These are phyloP conservation scores for Lutraria rhynchaena DNA, from an alignment of 1,140 invertebrate genomes.

Conservation along the genomic window DNA sequence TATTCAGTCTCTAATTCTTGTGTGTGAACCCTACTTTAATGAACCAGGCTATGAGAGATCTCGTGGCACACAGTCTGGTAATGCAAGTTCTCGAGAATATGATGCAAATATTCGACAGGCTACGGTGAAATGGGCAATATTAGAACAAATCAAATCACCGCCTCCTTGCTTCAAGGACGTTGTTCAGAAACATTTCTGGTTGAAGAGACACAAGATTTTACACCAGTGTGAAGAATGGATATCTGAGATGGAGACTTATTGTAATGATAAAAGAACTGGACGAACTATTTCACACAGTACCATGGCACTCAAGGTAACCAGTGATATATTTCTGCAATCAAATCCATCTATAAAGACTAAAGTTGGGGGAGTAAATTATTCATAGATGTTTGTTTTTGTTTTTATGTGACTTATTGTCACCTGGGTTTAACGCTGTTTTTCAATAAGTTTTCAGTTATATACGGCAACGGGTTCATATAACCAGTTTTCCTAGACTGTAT, in stretches of 20 bases:
- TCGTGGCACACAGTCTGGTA: conserved; percentile 93
- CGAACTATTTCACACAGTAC: conserved; percentile 90
- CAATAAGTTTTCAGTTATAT: too few relatives aligned
- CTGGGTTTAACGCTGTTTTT: too few relatives aligned
- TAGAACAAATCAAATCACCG: conserved; percentile 95
- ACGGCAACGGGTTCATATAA: too few relatives aligned
- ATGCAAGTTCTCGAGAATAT: conserved; percentile 93
- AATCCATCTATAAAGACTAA: too few relatives aligned
- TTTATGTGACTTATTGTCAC: too few relatives aligned
- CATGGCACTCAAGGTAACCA: conserved; percentile 88
- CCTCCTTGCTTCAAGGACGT: conserved; percentile 97
- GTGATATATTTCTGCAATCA: too few relatives aligned
- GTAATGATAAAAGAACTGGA: conserved; percentile 87
- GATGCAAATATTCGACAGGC: conserved; percentile 98
- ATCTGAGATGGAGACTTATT: conserved; percentile 90
- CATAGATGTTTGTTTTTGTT: too few relatives aligned
- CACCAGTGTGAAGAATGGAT: conserved; percentile 95
- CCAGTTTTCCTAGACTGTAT: too few relatives aligned
- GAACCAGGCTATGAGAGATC: conserved; percentile 98
- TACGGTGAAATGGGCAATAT: conserved; percentile 97
- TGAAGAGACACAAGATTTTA: conserved; percentile 95
- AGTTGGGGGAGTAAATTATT: too few relatives aligned
- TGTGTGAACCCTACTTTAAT: conserved; percentile 98
- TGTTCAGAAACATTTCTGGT: conserved; percentile 96
- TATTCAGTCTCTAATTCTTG: conserved; percentile 97